A percentile compares a stretch with the other conserved stretches of the same genome.
Conservation (phyloP, 2,888 invertebrate species). For the Cylloceria caligata region DNA sequence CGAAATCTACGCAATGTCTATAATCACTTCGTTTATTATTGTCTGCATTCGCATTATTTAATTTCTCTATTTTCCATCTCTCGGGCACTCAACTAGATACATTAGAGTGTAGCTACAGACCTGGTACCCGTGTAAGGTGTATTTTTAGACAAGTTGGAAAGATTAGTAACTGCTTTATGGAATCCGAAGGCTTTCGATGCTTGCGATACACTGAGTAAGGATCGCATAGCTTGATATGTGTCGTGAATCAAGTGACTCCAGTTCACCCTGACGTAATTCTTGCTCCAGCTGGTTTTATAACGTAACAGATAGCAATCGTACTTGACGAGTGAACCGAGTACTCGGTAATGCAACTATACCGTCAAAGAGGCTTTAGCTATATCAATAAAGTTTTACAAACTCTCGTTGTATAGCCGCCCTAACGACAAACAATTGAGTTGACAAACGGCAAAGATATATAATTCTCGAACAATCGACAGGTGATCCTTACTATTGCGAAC, state of each 20-base stretch:
- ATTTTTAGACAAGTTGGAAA: conserved; percentile 66
- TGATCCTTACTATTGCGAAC: conserved; percentile 26
- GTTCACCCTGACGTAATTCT: conserved; percentile 61
- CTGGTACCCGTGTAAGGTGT: conserved; percentile 51
- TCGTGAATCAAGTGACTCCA: conserved; percentile 48
- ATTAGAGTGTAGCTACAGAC: background rate
- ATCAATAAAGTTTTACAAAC: background rate
- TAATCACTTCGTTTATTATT: conserved; percentile 17
- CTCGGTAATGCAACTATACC: background rate
- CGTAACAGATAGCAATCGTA: conserved; percentile 23
- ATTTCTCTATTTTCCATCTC: conserved; percentile 16
- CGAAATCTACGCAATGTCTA: background rate
- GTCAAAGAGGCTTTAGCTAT: background rate
- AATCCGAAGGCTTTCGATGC: conserved; percentile 63
- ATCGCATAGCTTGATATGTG: conserved; percentile 41
- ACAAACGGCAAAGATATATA: background rate
- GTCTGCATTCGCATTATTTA: conserved; percentile 25
- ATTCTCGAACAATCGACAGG: conserved; percentile 19
- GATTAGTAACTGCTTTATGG: conserved; percentile 65
- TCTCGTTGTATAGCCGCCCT: background rate
- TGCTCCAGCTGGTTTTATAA: conserved; percentile 29
- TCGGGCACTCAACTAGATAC: conserved; percentile 6
- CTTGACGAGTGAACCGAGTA: conserved; percentile 5
- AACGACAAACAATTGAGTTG: background rate
- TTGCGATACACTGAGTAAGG: conserved; percentile 26